These are phyloP conservation scores for Spea bombifrons DNA, from an alignment of 2,113 vertebrate genomes.

Conservation along the genomic window DNA sequence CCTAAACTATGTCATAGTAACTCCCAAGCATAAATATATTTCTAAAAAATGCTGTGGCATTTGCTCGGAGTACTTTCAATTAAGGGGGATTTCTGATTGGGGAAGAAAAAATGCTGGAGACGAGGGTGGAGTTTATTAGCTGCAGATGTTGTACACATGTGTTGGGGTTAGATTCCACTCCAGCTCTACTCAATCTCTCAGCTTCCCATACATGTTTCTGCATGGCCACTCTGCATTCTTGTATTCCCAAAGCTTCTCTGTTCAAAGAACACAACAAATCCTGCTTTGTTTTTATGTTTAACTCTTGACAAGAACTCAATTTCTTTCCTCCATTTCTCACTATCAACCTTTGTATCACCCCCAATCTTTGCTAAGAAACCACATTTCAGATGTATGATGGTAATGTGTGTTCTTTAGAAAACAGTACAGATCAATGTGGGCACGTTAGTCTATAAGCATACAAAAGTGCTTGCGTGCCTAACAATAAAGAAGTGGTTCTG, in stretches of 20 bases:
- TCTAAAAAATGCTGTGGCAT: not conserved
- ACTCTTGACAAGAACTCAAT: constrained; percentile 11
- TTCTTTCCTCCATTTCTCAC: not conserved
- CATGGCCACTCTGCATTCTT: constrained; percentile 40
- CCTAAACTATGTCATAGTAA: constrained; percentile 1
- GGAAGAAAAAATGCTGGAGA: constrained; percentile 1
- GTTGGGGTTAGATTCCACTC: not conserved
- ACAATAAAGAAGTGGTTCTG: too few relatives aligned
- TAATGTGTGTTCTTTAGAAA: too few relatives aligned
- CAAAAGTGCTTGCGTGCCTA: too few relatives aligned
- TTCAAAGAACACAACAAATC: constrained; percentile 40
- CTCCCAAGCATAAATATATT: too few relatives aligned
- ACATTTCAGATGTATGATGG: too few relatives aligned
- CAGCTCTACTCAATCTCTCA: constrained; percentile 42
- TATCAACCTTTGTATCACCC: too few relatives aligned
- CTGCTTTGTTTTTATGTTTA: constrained; percentile 36
- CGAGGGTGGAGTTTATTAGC: not conserved
- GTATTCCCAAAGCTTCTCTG: constrained; percentile 41
- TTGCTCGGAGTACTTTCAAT: constrained; percentile 15
- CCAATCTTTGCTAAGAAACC: too few relatives aligned
- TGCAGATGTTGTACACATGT: not conserved
- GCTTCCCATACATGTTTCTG: constrained; percentile 39
- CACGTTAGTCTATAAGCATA: too few relatives aligned
- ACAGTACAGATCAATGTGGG: too few relatives aligned
- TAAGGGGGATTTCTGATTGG: constrained; percentile 6